Evolutionary conservation across 2,113 vertebrate genomes (phyloP).

Genomic region (Austrofundulus limnaeus): DNA sequence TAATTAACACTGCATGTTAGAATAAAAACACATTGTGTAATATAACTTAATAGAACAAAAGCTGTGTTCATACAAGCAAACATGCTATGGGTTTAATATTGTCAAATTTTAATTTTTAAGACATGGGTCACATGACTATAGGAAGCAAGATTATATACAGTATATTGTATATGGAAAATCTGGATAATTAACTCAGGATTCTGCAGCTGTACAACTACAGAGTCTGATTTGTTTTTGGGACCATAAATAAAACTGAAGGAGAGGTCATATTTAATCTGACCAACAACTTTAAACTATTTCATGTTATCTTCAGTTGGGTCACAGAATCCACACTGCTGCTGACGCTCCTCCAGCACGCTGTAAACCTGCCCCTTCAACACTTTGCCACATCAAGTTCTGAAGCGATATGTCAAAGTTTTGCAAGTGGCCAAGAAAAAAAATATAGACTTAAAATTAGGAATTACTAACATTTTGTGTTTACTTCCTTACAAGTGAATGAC

Average conservation of each 20-base stretch:
- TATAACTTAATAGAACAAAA: no score
- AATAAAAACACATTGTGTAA: background rate
- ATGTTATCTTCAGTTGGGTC: background rate
- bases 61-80: no score
- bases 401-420: background rate
- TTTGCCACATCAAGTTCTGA: background rate
- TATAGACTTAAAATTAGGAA: background rate
- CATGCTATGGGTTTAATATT: background rate
- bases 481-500: no score
- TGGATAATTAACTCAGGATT: no score
- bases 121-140: no score
- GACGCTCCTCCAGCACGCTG: no score
- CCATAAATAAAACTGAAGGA: slow-evolving; percentile 5
- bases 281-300: background rate
- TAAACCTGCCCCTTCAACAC: slow-evolving; percentile 2
- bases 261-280: background rate
- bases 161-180: no score
- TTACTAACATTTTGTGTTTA: background rate
- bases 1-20: slow-evolving; percentile 13
- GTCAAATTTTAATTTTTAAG: no score
- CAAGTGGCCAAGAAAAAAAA: background rate
- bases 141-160: no score
- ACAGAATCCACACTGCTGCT: background rate
- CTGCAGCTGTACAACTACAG: background rate
- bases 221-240: background rate